Conservation (phyloP, 2,888 invertebrate species). For the Melanostoma scalare region DNA sequence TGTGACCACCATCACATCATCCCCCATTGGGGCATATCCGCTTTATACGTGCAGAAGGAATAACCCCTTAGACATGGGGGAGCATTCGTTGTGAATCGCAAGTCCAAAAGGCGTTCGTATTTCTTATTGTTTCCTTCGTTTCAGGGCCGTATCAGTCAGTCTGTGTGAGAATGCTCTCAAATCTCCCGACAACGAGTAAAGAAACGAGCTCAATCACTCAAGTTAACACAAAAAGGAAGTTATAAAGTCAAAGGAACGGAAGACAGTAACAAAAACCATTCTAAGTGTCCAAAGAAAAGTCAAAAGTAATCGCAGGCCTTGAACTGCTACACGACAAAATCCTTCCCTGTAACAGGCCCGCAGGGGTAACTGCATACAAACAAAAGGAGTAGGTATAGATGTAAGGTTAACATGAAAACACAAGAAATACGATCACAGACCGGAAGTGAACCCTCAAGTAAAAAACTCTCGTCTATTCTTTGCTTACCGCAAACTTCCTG, state of each 20-base stretch:
- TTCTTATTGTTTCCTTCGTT: conserved; percentile 61
- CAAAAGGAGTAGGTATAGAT: neutral
- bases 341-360: neutral
- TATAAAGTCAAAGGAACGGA: too few relatives aligned
- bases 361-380: neutral
- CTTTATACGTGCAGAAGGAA: neutral
- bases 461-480: conserved; percentile 44
- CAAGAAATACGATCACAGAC: conserved; percentile 56
- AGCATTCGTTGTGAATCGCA: conserved; percentile 37
- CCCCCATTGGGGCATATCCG: conserved; percentile 17
- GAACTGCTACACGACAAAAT: too few relatives aligned
- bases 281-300: too few relatives aligned
- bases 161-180: too few relatives aligned
- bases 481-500: conserved; percentile 44
- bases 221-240: too few relatives aligned
- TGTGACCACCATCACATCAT: conserved; percentile 62
- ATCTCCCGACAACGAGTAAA: too few relatives aligned
- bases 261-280: too few relatives aligned
- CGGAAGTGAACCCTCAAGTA: conserved; percentile 68
- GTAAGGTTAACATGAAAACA: conserved; percentile 58
- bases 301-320: too few relatives aligned
- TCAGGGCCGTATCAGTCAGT: neutral
- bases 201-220: too few relatives aligned
- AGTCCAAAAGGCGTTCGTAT: conserved; percentile 59
- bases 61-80: neutral